These are phyloP conservation scores for Probaryconus sp. DNA, from an alignment of 1,140 invertebrate species.

Conservation along the genomic window DNA sequence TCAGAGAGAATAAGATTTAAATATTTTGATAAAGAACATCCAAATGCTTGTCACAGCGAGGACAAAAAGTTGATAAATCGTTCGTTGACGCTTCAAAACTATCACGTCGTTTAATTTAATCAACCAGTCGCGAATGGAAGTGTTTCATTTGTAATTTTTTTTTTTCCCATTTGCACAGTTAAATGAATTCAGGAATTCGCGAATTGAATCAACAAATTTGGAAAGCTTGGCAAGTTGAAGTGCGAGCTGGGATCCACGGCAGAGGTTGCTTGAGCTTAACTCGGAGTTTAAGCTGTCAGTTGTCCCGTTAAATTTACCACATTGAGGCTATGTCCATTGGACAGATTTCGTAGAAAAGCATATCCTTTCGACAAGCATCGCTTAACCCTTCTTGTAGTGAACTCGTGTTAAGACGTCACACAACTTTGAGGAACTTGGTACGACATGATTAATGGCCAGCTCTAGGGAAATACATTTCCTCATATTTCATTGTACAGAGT, in stretches of 20 bases:
- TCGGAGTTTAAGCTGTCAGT: constrained; percentile 20
- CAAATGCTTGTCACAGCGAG: constrained; percentile 28
- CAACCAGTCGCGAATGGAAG: constrained; percentile 19
- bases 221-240: no score
- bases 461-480: constrained; percentile 34
- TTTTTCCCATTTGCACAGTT: constrained; percentile 24
- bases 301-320: constrained; percentile 39
- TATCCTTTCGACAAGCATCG: constrained; percentile 37
- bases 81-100: constrained; percentile 24
- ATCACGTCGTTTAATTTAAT: constrained; percentile 46
- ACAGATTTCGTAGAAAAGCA: constrained; percentile 14
- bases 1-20: constrained; percentile 1
- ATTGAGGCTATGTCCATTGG: constrained; percentile 24
- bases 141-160: constrained; percentile 31
- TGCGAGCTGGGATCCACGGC: constrained; percentile 2
- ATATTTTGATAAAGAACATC: constrained; percentile 20
- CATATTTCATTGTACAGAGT: constrained; percentile 46
- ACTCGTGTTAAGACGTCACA: constrained; percentile 48
- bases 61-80: constrained; percentile 42
- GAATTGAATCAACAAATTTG: constrained; percentile 50
- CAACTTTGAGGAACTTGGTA: constrained; percentile 49
- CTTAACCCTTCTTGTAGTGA: constrained; percentile 46
- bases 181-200: constrained; percentile 48
- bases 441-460: constrained; percentile 47
- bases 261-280: constrained; percentile 36